Base-by-base conservation (phyloP, 2,888 invertebrate genomes). In the Atherix ibis region DNA sequence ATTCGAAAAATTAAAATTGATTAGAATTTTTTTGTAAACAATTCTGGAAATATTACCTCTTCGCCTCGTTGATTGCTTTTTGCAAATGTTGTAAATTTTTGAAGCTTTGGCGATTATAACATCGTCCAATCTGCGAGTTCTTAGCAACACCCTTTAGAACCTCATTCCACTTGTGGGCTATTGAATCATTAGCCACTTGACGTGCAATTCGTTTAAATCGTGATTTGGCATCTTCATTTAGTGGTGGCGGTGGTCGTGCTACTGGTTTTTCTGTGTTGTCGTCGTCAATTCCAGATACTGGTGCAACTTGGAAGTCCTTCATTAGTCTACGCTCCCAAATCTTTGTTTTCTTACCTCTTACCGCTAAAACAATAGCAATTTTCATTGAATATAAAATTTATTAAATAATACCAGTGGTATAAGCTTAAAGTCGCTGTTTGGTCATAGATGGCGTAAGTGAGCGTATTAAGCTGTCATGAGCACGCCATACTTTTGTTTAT, bases 261-360 rank as follows among this genome's bases (percentile, higher is more conserved):
- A 24, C 3, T 4, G 34, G 24, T 26, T 24, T 22, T 2, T 26
- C 35, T 12, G 22, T 16, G 17, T 53, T 53, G 10, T 52, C 56
- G 44, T 49, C 53, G 43, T 52, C 55, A 4, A 72, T 66, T 2
- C 65, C 62, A 2, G 73, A 66, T 4, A 82, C 71, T 0, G 83
- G 81, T 0, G 81, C 76, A 33, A 88, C 81, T 48, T 84, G 83
- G 64, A 87, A 87, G 56, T 84, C 84, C 54, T 81, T 82, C 79
- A 88, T 82, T 33, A 88, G 62, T 1, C 81, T 70, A n/a, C 87
- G 68, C 54, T 88, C 87, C 84, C 87, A 85, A 0, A 83, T 65
- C 50, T 78, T 79, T 68, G 81, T 82, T 40, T 72, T 73, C 49
- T 77, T 80, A 1, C 81, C 84, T 22, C 79, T 67, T 18, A 76